Percentiles rank a stretch among this genome's conserved stretches.
These are phyloP conservation scores for Columba livia DNA, from an alignment of 2,113 vertebrate species.

Conservation along the genomic window DNA sequence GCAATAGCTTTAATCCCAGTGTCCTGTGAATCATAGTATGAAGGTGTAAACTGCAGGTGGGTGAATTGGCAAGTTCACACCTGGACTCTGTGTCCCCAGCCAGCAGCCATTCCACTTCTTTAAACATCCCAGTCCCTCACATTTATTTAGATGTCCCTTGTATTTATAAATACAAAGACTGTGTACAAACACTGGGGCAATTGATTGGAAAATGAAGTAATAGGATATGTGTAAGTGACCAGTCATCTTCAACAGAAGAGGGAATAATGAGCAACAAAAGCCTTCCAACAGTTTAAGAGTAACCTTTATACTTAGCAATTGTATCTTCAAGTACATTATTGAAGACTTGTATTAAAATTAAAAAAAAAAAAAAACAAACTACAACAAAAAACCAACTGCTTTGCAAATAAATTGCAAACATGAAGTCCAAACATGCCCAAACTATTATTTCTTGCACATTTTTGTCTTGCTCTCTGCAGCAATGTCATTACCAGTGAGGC, in stretches of 20 bases:
- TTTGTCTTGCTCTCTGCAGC: background rate
- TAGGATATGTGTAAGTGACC: background rate
- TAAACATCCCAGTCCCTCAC: background rate
- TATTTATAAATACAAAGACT: background rate
- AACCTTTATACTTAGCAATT: background rate
- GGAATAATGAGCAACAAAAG: background rate
- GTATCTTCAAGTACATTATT: background rate
- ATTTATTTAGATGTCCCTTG: background rate
- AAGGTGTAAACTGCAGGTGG: background rate
- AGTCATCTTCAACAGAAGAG: background rate
- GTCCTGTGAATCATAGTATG: background rate
- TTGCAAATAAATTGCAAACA: background rate
- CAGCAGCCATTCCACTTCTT: background rate
- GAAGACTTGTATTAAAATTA: background rate
- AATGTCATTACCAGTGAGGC: constrained; percentile 35
- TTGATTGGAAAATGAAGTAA: background rate
- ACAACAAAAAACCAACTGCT: background rate
- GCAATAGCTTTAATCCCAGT: background rate
- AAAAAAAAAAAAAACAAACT: background rate
- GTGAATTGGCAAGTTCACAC: background rate
- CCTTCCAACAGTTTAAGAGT: background rate
- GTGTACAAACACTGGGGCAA: background rate
- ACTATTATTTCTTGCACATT: background rate
- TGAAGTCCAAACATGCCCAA: background rate
- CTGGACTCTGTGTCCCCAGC: background rate